phyloP scores from a whole-genome alignment of 2,888 invertebrate genomes.

The Caprella mutica region DNA sequence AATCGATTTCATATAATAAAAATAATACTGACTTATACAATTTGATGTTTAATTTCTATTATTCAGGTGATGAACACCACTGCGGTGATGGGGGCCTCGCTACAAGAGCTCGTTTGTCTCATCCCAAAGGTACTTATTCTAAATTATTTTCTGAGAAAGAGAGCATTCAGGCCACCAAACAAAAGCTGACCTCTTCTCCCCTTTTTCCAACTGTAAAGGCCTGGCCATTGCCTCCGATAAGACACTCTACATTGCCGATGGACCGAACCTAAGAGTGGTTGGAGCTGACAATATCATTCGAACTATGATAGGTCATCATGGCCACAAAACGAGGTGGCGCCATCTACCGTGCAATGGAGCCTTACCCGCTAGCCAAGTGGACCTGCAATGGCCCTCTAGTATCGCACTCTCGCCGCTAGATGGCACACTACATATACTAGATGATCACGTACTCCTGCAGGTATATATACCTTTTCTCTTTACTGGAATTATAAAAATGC shows the following conservation, averaged over 20 bases:
- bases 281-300: constrained; percentile 72
- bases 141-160: no score
- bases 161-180: no score
- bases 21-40: neutral
- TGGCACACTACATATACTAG: constrained; percentile 87
- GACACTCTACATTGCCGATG: constrained; percentile 94
- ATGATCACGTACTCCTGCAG: constrained; percentile 81
- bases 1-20: neutral
- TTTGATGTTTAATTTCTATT: neutral
- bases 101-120: constrained; percentile 76
- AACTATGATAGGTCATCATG: constrained; percentile 88
- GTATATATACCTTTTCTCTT: no score
- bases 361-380: constrained; percentile 62
- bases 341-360: constrained; percentile 85
- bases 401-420: constrained; percentile 86
- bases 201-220: no score
- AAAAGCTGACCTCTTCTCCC: no score
- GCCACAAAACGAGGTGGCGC: constrained; percentile 87
- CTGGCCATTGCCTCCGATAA: constrained; percentile 90
- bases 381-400: constrained; percentile 48
- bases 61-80: constrained; percentile 76
- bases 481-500: no score
- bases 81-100: constrained; percentile 94
- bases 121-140: no score
- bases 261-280: constrained; percentile 87